phyloP scores from a whole-genome alignment of 2,797 vertebrate genomes.

The Silurus aristotelis region DNA sequence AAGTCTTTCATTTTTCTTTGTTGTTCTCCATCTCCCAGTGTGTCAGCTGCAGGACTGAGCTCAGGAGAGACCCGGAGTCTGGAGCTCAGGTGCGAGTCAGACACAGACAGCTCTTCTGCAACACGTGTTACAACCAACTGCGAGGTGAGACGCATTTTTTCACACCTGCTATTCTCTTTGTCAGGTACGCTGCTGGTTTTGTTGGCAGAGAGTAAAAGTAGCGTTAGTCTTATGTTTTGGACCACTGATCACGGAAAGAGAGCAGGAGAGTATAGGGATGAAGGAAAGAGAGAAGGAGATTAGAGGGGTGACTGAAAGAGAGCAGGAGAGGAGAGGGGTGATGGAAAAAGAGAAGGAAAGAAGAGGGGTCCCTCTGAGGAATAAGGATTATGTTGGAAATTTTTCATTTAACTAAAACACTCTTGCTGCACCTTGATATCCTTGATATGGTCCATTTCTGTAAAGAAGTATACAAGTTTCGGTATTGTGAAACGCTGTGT shows the following conservation, averaged over 20 bases:
- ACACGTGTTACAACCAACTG: conserved; percentile 86
- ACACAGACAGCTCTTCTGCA: conserved; percentile 86
- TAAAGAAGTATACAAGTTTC: not conserved
- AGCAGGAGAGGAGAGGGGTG: too few species aligned
- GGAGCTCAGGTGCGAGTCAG: conserved; percentile 87
- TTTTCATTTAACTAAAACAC: too few species aligned
- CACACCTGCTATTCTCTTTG: not conserved
- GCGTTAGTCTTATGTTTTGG: not conserved
- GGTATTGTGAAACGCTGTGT: not conserved
- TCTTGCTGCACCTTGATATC: too few species aligned
- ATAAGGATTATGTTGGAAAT: too few species aligned
- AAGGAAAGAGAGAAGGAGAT: too few species aligned
- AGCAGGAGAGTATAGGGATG: too few species aligned
- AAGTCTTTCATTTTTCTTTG: not conserved
- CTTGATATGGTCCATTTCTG: too few species aligned
- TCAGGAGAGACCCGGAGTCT: conserved; percentile 76
- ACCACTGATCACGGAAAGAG: too few species aligned
- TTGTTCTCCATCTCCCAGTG: conserved; percentile 73
- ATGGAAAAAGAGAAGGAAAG: too few species aligned
- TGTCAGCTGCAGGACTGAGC: conserved; percentile 78
- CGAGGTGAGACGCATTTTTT: conserved; percentile 76
- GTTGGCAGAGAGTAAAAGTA: not conserved
- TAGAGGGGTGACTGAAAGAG: too few species aligned
- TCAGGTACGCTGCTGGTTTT: not conserved
- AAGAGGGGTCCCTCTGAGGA: too few species aligned